Percentiles rank a stretch among this genome's conserved stretches.
phyloP scores from a whole-genome alignment of 2,888 invertebrate genomes.

The Eumerus sabulonum region DNA sequence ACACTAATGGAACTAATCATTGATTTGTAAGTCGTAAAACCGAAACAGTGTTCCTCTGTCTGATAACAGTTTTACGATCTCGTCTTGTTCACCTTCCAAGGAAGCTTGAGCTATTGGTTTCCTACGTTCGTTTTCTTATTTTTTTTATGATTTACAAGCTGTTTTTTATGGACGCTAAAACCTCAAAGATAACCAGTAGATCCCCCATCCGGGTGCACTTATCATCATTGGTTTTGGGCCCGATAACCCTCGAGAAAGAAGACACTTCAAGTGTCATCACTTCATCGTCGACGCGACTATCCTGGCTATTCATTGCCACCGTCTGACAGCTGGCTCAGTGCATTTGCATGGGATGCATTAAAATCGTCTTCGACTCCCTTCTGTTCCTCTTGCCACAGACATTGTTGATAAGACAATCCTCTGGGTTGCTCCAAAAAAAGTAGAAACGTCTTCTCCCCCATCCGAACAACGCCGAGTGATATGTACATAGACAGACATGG shows the following conservation, averaged over 20 bases:
- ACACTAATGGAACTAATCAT: constrained; percentile 58
- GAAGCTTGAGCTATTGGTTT: constrained; percentile 35
- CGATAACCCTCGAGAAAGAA: constrained; percentile 28
- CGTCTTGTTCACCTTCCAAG: constrained; percentile 44
- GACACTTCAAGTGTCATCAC: constrained; percentile 57
- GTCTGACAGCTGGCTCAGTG: constrained; percentile 62
- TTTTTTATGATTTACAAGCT: constrained; percentile 43
- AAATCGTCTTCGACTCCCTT: constrained; percentile 36
- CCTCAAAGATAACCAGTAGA: constrained; percentile 10
- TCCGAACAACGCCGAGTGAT: too few relatives aligned
- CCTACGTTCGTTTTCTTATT: too few relatives aligned
- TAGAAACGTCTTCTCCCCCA: constrained; percentile 48
- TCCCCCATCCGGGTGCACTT: constrained; percentile 14
- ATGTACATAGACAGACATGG: neutral
- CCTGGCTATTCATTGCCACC: constrained; percentile 51
- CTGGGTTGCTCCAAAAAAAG: constrained; percentile 42
- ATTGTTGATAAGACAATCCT: constrained; percentile 53
- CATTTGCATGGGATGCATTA: constrained; percentile 45
- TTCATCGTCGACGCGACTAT: constrained; percentile 54
- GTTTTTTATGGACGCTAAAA: constrained; percentile 37
- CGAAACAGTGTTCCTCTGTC: constrained; percentile 29
- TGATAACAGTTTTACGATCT: constrained; percentile 38
- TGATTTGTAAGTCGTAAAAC: constrained; percentile 53
- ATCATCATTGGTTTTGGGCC: too few relatives aligned
- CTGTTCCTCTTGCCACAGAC: constrained; percentile 49